Base-by-base conservation (phyloP, 2,113 vertebrate species). In the human (Homo sapiens) region DNA sequence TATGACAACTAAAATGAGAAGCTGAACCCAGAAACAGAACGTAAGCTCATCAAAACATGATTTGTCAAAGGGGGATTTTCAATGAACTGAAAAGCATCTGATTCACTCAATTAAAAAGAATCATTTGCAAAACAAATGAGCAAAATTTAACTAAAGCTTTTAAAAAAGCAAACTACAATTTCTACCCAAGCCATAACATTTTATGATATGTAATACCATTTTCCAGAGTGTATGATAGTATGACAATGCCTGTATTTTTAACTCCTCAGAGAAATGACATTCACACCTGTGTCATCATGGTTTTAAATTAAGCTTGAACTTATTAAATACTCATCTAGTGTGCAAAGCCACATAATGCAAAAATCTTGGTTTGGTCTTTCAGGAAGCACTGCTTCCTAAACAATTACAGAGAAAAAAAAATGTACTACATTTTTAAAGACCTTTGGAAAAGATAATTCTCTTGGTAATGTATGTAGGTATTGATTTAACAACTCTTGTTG, bases 371-470 rank as follows among this genome's bases (percentile, higher is more conserved):
- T 78, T 83, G 48, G 84, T 70, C 83, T 57, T 96, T 93, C 57
- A 97, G 93, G 94, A 97, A 95, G 66, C 27, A 88, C 48, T 93
- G 85, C 96, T 93, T 94, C 87, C 96, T 94, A 94, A 94, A 92
- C 72, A 96, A 95, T 97, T 88, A 87, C 9, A 83, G 64, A 59
- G 52, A 8, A 13, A 1, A 48, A 93, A 96, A 92, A 91, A 61
- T 10, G 20, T 52, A 93, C 32, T 90, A 27, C 70, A 32, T 64
- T 89, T 86, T 83, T 70, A 88, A 90, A 93, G 79, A 84, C 75
- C 85, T 95, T 76, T 96, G 92, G 96, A 84, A 35, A 95, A 97
- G 45, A 72, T 48, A 81, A 95, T 96, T 96, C 93, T 95, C 93
- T 94, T 93, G 80, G 45, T 79, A 94, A 55, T 87, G 48, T 52